phyloP scores from a whole-genome alignment of 2,888 invertebrate genomes.

The Pherbina coryleti region DNA sequence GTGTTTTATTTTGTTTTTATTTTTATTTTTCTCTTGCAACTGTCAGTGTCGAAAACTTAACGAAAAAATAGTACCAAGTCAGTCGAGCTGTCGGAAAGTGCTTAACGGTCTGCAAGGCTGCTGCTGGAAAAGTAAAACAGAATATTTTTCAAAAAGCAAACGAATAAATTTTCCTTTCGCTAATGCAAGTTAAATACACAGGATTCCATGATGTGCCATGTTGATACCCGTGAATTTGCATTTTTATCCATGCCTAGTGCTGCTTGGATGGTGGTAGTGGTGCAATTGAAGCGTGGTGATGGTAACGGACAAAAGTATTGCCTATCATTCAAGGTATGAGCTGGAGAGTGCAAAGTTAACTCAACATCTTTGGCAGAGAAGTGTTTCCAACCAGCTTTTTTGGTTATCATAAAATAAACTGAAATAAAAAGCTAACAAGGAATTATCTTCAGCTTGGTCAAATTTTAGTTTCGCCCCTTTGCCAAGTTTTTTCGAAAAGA shows the following conservation, averaged over 20 bases:
- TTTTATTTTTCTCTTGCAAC: neutral
- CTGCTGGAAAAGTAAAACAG: neutral
- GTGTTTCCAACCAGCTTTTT: too few relatives aligned
- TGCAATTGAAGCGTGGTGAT: neutral
- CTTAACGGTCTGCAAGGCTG: neutral
- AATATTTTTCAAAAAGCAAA: neutral
- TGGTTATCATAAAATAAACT: too few relatives aligned
- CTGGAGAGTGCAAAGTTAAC: too few relatives aligned
- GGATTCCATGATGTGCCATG: neutral
- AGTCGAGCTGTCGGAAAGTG: neutral
- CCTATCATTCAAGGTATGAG: too few relatives aligned
- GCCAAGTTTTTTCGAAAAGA: too few relatives aligned
- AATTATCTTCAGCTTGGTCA: too few relatives aligned
- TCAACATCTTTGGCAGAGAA: too few relatives aligned
- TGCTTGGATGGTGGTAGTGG: neutral
- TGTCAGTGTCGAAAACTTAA: constrained; percentile 21
- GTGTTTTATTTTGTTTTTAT: neutral
- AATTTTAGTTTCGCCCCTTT: too few relatives aligned
- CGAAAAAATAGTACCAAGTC: constrained; percentile 18
- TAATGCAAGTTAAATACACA: constrained; percentile 27
- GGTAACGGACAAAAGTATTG: neutral
- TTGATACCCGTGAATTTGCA: constrained; percentile 11
- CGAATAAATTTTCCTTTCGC: constrained; percentile 16
- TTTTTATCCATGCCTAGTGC: constrained; percentile 2
- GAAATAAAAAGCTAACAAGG: too few relatives aligned